These are phyloP conservation scores for Acipenser ruthenus DNA, from an alignment of 2,797 vertebrate species.

Conservation along the genomic window DNA sequence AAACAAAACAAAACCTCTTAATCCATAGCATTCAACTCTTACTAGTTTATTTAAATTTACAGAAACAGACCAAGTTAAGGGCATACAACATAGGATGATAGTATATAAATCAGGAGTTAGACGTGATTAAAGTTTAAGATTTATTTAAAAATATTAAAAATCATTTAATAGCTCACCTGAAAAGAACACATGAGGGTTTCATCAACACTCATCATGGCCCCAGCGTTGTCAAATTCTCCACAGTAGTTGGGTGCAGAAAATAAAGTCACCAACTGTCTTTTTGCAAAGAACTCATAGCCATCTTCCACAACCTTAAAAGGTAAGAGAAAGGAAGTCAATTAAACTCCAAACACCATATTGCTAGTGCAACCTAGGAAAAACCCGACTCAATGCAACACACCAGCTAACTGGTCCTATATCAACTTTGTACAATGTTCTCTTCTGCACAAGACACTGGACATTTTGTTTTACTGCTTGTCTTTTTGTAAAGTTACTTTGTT, in stretches of 20 bases:
- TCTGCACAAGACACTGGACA: too few species aligned
- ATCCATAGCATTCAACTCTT: background rate
- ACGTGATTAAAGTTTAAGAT: background rate
- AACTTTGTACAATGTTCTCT: too few species aligned
- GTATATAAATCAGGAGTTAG: background rate
- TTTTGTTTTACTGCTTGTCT: too few species aligned
- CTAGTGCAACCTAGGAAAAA: too few species aligned
- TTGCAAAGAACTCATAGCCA: constrained; percentile 72
- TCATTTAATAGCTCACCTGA: constrained; percentile 45
- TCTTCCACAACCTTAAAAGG: constrained; percentile 63
- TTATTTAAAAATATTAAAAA: background rate
- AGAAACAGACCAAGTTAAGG: too few species aligned
- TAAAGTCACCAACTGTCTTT: constrained; percentile 68
- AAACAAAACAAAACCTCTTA: background rate
- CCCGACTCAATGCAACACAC: too few species aligned
- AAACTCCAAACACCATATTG: background rate
- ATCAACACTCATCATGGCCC: constrained; percentile 74
- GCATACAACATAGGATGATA: too few species aligned
- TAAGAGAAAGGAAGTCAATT: background rate
- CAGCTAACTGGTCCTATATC: background rate
- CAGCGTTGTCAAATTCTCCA: constrained; percentile 70
- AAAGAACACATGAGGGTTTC: constrained; percentile 76
- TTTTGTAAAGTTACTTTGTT: too few species aligned
- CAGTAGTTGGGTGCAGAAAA: constrained; percentile 74
- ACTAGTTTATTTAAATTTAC: background rate